Evolutionary conservation across 2,797 vertebrate genomes (phyloP), one percentile per base, ranked within the genome.

Genomic region (Poecilia velifera): DNA sequence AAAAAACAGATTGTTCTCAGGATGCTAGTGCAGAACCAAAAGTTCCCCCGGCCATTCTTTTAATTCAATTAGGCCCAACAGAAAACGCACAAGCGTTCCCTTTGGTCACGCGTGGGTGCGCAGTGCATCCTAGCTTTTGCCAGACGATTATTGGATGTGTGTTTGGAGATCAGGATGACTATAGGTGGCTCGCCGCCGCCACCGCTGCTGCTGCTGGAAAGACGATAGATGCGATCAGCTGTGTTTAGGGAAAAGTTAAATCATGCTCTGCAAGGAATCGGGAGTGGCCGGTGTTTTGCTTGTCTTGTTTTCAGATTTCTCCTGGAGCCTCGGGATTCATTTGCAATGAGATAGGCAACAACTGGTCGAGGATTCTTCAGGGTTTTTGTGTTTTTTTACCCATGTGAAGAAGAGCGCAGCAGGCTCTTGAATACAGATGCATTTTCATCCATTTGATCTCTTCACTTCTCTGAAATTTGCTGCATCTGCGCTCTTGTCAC

Each of bases 341-440:
- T 87, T 85, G 25, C 83, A 85, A 85, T 80, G 78, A 86, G 82
- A 90, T 79, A 84, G 75, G 80, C 85, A 90, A 84, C 84, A 89
- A 85, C 84, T 84, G 80, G 76, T 79, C 76, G 80, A 85, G 59
- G 74, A 84, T 80, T 83, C 64, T 57, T 80, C 59, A 62, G 39
- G 41, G 1, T 7, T 3, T 46, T 85, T 81, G 6, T 6, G 9
- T 25, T 25, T 41, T 87, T 82, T 78, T 73, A 72, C 70, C 53
- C 75, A 62, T 80, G 87, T 88, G 81, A 91, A 84, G 76, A 79
- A 84, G 82, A n/a, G 68, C 76, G 13, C 72, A 72, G 70, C 53
- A 8, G 74, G 51, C 51, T 83, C 72, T 86, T 85, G 74, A 76
- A 84, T 76, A 9, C 12, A 28, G 68, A 86, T 0, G 13, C 47